Evolutionary conservation across 2,113 vertebrate species (phyloP).

Genomic region (Ophthalmotilapia sp.): DNA sequence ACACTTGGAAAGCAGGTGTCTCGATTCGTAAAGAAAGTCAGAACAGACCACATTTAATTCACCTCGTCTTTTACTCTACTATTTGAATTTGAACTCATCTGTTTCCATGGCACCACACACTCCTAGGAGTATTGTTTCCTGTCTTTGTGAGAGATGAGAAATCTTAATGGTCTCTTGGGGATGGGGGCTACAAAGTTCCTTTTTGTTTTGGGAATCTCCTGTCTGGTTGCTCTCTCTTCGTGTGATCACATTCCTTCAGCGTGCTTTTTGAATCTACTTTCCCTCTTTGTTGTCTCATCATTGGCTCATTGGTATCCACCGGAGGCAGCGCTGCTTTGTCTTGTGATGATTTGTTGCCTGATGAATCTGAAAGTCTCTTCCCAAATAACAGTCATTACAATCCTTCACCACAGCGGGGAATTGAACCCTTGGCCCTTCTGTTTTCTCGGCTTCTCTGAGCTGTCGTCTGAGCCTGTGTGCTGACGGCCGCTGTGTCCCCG

Average conservation of each 20-base stretch:
- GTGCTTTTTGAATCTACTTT: not conserved
- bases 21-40: not conserved
- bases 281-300: not conserved
- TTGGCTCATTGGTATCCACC: slow-evolving; percentile 1
- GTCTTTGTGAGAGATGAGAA: not conserved
- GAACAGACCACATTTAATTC: not conserved
- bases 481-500: not conserved
- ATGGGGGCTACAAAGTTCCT: not conserved
- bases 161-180: not conserved
- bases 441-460: not conserved
- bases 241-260: not conserved
- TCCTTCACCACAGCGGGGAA: not conserved
- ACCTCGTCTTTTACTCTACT: not conserved
- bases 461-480: not conserved
- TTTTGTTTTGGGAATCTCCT: not conserved
- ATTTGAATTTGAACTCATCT: not conserved
- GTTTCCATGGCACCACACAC: not conserved
- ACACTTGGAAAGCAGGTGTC: not conserved
- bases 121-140: not conserved
- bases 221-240: not conserved
- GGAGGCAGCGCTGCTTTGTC: not conserved
- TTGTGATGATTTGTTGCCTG: not conserved
- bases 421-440: slow-evolving; percentile 26
- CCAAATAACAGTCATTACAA: slow-evolving; percentile 34
- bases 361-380: slow-evolving; percentile 12